These are phyloP conservation scores for Pegoplata infirma DNA, from an alignment of 2,888 invertebrate species.

Conservation along the genomic window DNA sequence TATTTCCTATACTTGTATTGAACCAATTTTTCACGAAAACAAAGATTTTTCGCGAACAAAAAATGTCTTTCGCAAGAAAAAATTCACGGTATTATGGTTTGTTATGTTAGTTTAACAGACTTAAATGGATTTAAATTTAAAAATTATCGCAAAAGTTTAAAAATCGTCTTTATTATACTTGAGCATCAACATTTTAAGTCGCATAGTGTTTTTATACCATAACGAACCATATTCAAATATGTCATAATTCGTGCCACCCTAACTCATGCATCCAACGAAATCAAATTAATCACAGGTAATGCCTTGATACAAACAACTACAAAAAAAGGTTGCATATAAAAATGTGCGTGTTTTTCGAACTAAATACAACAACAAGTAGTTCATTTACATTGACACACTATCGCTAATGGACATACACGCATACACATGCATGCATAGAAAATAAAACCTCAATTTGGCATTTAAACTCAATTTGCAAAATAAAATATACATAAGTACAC, in stretches of 20 bases:
- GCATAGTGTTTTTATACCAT: too few species aligned
- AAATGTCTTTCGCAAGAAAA: too few species aligned
- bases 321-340: not conserved
- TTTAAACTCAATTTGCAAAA: slow-evolving; percentile 35
- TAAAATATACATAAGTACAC: not conserved
- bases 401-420: not conserved
- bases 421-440: not conserved
- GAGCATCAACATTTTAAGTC: too few species aligned
- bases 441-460: slow-evolving; percentile 34
- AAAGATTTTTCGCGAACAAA: too few species aligned
- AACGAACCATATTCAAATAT: too few species aligned
- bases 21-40: too few species aligned
- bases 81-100: too few species aligned
- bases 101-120: too few species aligned
- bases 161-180: too few species aligned
- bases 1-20: too few species aligned
- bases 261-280: slow-evolving; percentile 7
- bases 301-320: not conserved
- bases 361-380: not conserved
- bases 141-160: too few species aligned
- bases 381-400: slow-evolving; percentile 10
- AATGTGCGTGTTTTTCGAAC: slow-evolving; percentile 11
- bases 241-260: not conserved
- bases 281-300: slow-evolving; percentile 49
- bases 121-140: too few species aligned